Base-by-base conservation (phyloP, 2,113 vertebrate species). In the Leucosticte australis region DNA sequence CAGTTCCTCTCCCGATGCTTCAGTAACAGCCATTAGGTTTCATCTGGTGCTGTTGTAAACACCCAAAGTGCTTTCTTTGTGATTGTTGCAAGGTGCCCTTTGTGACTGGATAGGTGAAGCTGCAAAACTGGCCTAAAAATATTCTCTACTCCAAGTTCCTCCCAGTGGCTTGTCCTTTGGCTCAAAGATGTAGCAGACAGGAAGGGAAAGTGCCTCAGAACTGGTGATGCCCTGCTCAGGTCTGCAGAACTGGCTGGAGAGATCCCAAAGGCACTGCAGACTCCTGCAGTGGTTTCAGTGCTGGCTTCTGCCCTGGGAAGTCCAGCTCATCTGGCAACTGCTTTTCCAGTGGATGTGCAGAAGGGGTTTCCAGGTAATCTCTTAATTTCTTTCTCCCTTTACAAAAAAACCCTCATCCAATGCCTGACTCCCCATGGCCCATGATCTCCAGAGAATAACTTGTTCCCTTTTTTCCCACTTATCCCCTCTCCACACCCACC, bases 401-500 rank as follows among this genome's bases (percentile, higher is more conserved):
- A 55, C 10, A 49, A 49, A 59, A 88, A 71, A 74, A 68, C 3
- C 1, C 22, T 24, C 31, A 63, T 63, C 68, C 42, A 65, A 4
- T 13, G 20, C 18, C 30, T 17, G 60, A 39, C 9, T 84, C 77
- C 30, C 35, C 4, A 9, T 67, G 74, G 77, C 47, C 74, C 5
- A 0, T 67, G 27, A 77, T 92, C 68, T 89, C 55, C 69, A 88
- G 83, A 74, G 83, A 94, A 31, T 90, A 88, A 62, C 50, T 91
- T 44, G 31, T 77, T 69, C 20, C 4, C 24, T 65, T 69, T 52
- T 74, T 82, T 78, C 12, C 28, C 26, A 10, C 0, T 8, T 83
- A 16, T 39, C 47, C 90, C 49, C 56, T 81, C 47, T 88, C 90
- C 86, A 74, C 90, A 90, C 86, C 88, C 95, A 94, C 71, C 71